These are phyloP conservation scores for Pollimyrus isidori DNA, from an alignment of 2,113 vertebrate species.

Conservation along the genomic window DNA sequence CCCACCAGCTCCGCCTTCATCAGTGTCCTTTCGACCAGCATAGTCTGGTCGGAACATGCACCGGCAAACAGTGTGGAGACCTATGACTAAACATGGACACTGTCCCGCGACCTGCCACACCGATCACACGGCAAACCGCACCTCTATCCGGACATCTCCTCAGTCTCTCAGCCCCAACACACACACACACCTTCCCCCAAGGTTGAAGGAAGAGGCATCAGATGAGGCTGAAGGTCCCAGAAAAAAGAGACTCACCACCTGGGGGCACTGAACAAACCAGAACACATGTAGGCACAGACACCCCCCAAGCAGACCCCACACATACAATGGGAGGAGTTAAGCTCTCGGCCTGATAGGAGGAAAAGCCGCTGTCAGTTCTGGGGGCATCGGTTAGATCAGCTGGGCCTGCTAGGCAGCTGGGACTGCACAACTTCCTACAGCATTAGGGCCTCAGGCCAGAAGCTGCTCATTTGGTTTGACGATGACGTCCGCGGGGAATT, in stretches of 20 bases:
- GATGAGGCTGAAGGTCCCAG: constrained; percentile 25
- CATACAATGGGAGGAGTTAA: neutral
- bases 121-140: neutral
- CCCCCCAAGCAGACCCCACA: neutral
- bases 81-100: neutral
- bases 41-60: neutral
- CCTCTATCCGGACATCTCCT: neutral
- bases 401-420: neutral
- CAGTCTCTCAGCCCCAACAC: neutral
- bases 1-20: neutral
- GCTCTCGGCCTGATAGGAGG: neutral
- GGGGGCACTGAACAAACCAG: neutral
- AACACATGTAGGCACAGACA: neutral
- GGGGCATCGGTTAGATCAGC: neutral
- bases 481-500: neutral
- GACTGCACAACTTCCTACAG: neutral
- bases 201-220: constrained; percentile 19
- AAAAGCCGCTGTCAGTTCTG: neutral
- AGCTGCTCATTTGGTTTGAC: neutral
- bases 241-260: neutral
- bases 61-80: neutral
- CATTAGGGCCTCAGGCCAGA: neutral
- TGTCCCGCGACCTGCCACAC: neutral
- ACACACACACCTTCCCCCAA: neutral
- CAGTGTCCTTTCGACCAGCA: neutral